Conservation (phyloP, 2,797 vertebrate genomes). For the Poecilia velifera region DNA sequence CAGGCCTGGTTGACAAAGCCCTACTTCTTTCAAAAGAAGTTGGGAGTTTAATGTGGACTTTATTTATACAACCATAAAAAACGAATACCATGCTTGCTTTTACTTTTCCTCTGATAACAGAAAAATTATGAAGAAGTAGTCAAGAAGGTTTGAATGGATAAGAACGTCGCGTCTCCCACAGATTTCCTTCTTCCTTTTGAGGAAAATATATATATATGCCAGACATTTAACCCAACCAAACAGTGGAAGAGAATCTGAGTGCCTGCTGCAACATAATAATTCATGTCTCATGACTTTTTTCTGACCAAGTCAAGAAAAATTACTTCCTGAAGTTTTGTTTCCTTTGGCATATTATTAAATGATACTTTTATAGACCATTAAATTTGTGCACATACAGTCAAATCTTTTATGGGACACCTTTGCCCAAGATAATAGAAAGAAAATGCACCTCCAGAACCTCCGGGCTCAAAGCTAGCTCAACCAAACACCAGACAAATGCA, state of each 20-base stretch:
- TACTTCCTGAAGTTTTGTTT: not conserved
- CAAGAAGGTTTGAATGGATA: not conserved
- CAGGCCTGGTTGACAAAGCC: not conserved
- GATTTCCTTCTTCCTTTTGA: not conserved
- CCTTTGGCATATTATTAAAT: constrained; percentile 10
- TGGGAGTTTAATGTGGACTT: not conserved
- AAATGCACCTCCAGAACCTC: constrained; percentile 31
- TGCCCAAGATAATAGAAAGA: constrained; percentile 49
- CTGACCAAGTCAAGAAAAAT: not conserved
- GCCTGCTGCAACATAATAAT: not conserved
- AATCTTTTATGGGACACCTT: constrained; percentile 33
- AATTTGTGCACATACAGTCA: constrained; percentile 19
- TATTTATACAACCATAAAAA: not conserved
- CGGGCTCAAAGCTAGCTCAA: constrained; percentile 25
- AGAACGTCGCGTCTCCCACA: not conserved
- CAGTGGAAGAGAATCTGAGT: not conserved
- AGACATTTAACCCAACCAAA: not conserved
- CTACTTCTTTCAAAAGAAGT: not conserved
- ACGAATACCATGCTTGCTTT: not conserved
- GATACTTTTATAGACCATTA: constrained; percentile 19
- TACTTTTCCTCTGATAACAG: not conserved
- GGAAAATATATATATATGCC: not conserved
- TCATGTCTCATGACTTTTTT: not conserved
- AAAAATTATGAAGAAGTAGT: not conserved
- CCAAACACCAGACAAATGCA: constrained; percentile 54